Evolutionary conservation across 2,797 vertebrate genomes (phyloP).

Genomic region (Valencia hispanica): DNA sequence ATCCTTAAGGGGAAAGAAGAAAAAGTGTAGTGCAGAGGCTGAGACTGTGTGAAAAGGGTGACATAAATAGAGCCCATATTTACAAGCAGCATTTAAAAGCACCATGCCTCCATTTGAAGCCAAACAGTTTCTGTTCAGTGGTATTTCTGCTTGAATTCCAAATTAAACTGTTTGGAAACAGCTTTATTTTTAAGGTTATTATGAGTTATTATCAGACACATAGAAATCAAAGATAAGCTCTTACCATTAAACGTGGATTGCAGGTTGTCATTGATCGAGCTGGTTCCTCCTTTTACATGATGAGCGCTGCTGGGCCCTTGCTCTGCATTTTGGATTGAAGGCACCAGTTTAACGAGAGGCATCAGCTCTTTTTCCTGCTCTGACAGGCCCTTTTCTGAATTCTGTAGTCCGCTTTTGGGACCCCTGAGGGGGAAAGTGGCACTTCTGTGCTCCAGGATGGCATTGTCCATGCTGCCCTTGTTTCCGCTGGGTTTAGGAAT

Average conservation of each 20-base stretch:
- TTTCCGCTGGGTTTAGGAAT: slow-evolving; percentile 44
- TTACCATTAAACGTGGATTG: slow-evolving; percentile 56
- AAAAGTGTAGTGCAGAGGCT: slow-evolving; percentile 26
- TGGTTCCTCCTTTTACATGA: slow-evolving; percentile 37
- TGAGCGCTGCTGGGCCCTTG: slow-evolving; percentile 33
- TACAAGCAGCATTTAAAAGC: slow-evolving; percentile 38
- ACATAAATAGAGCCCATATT: slow-evolving; percentile 48
- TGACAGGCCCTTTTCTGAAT: slow-evolving; percentile 71
- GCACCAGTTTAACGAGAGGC: slow-evolving; percentile 54
- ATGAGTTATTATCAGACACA: not conserved
- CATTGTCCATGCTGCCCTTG: slow-evolving; percentile 74
- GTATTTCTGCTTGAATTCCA: slow-evolving; percentile 18
- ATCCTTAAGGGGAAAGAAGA: slow-evolving; percentile 37
- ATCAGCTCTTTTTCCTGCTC: slow-evolving; percentile 79
- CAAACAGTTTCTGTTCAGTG: slow-evolving; percentile 8
- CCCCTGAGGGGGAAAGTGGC: slow-evolving; percentile 40
- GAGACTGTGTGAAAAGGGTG: slow-evolving; percentile 29
- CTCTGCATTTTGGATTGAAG: slow-evolving; percentile 46
- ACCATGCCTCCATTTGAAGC: slow-evolving; percentile 5
- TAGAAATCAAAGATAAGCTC: slow-evolving; percentile 13
- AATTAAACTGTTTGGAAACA: not conserved
- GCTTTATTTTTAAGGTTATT: slow-evolving; percentile 23
- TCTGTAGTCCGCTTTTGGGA: slow-evolving; percentile 35
- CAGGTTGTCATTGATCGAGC: slow-evolving; percentile 29
- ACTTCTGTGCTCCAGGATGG: slow-evolving; percentile 70